These are phyloP conservation scores for Myrmecobius fasciatus DNA, from an alignment of 2,113 vertebrate species.

Conservation along the genomic window DNA sequence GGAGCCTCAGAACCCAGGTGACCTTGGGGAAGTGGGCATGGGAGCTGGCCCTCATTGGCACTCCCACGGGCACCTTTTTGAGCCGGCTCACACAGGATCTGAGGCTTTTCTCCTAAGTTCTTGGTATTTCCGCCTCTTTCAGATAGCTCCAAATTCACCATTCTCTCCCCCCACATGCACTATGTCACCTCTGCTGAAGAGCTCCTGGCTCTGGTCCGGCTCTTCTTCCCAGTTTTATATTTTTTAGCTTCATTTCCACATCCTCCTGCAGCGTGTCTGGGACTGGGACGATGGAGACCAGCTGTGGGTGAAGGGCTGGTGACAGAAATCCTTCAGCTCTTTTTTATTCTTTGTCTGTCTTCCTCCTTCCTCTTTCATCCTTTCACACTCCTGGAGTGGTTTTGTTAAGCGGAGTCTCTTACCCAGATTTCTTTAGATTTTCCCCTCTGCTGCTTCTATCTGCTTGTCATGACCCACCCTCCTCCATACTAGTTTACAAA, in stretches of 20 bases:
- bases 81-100: background rate
- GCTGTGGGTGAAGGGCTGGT: background rate
- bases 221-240: background rate
- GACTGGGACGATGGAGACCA: background rate
- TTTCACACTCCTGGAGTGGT: background rate
- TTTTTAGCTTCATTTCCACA: background rate
- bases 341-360: background rate
- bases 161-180: background rate
- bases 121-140: background rate
- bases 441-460: background rate
- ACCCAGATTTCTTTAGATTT: background rate
- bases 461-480: background rate
- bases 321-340: background rate
- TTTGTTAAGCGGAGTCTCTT: background rate
- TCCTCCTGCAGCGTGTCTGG: background rate
- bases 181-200: background rate
- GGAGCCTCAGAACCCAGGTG: no score
- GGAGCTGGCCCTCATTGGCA: background rate
- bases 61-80: background rate
- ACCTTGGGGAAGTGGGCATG: no score
- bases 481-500: background rate
- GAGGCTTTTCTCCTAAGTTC: background rate
- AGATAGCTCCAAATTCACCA: background rate
- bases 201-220: background rate
- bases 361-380: background rate